Conservation (phyloP, 1,140 invertebrate genomes). For the Brachionus asplanchnoidis region DNA sequence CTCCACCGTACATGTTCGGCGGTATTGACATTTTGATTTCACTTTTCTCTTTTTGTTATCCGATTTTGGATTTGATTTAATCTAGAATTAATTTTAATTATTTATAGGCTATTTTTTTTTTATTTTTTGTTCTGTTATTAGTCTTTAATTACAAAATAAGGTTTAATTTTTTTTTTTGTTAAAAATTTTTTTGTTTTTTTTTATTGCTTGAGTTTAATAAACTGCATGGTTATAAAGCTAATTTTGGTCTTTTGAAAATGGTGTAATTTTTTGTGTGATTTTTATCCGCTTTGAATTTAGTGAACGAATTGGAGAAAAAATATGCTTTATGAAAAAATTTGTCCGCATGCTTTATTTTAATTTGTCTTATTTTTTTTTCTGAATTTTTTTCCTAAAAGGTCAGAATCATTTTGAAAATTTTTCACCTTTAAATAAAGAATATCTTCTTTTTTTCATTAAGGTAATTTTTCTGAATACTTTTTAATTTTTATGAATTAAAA, state of each 20-base stretch:
- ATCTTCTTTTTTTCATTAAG: too few species aligned
- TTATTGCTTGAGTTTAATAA: neutral
- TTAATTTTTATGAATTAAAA: too few species aligned
- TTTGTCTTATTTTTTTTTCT: neutral
- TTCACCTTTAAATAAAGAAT: too few species aligned
- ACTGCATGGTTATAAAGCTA: neutral
- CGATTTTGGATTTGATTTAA: neutral
- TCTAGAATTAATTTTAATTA: neutral
- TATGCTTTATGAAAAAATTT: neutral
- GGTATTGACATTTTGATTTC: constrained; percentile 22
- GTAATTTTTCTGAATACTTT: too few species aligned
- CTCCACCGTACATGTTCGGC: constrained; percentile 15
- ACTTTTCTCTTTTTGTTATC: neutral
- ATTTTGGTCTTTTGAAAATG: neutral
- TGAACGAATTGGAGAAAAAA: neutral
- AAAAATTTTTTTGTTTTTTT: neutral
- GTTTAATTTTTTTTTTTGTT: neutral
- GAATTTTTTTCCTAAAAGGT: too few species aligned
- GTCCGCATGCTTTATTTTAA: neutral
- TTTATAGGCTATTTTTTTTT: neutral
- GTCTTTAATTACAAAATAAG: neutral
- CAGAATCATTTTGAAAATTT: too few species aligned
- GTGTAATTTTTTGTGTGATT: neutral
- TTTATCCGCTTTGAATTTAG: neutral
- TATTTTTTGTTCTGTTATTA: neutral